A percentile compares a stretch with the other conserved stretches of the same genome.
Conservation (phyloP, 2,113 vertebrate species). For the Ochotona princeps region DNA sequence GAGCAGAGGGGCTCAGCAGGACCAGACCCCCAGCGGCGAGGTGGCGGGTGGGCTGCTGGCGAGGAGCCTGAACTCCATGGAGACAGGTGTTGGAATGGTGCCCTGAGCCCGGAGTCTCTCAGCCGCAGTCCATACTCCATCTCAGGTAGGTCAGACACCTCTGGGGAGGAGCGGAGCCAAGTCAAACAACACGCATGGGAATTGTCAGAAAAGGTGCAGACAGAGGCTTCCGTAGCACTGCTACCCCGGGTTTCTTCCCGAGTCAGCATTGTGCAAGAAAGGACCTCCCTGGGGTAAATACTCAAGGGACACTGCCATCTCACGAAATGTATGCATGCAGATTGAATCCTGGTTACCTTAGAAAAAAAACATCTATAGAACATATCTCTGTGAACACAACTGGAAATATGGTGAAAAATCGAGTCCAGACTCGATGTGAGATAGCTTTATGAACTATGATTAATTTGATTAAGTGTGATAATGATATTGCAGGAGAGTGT, state of each 20-base stretch:
- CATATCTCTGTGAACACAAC: neutral
- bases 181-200: neutral
- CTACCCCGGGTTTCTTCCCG: neutral
- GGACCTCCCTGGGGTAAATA: neutral
- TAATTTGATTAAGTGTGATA: neutral
- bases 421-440: neutral
- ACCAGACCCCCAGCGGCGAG: neutral
- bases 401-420: neutral
- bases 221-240: neutral
- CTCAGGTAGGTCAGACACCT: neutral
- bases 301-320: neutral
- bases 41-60: neutral
- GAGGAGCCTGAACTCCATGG: accelerated
- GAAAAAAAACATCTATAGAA: neutral
- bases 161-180: neutral
- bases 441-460: neutral
- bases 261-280: neutral
- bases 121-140: neutral
- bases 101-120: neutral
- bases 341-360: neutral
- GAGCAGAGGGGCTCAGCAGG: neutral
- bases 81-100: neutral
- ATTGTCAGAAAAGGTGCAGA: neutral
- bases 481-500: neutral
- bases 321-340: neutral